Evolutionary conservation across 2,113 vertebrate genomes (phyloP).

Genomic region (Hippocampus mohnikei): DNA sequence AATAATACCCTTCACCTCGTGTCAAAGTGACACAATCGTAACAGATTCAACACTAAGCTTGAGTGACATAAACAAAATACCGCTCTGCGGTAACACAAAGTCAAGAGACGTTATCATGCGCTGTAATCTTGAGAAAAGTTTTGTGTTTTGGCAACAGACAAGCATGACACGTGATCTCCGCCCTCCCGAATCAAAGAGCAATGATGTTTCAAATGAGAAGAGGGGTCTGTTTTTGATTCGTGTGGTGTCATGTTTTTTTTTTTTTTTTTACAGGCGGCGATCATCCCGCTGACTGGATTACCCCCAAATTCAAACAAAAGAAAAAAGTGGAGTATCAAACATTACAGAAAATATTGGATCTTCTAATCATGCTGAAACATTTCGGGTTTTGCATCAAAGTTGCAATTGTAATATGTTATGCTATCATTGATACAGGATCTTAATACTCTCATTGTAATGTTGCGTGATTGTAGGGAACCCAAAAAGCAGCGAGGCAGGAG

Average conservation of each 20-base stretch:
- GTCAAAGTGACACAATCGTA: conserved; percentile 7
- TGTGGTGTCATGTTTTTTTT: conserved; percentile 55
- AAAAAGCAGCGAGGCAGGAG: too few species aligned
- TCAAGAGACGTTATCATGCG: conserved; percentile 56
- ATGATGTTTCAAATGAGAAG: conserved; percentile 49
- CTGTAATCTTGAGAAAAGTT: conserved; percentile 63
- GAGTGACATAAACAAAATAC: conserved; percentile 63
- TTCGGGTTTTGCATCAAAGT: conserved; percentile 13
- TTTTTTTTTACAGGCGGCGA: conserved; percentile 54
- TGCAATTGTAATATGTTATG: background rate
- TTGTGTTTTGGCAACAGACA: conserved; percentile 74
- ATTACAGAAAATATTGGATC: conserved; percentile 12
- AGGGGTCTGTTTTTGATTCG: conserved; percentile 56
- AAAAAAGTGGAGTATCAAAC: conserved; percentile 39
- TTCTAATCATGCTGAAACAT: background rate
- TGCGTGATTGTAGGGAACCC: too few species aligned
- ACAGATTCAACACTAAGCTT: conserved; percentile 55
- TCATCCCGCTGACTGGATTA: conserved; percentile 45
- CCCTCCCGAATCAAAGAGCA: conserved; percentile 57
- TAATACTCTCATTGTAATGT: too few species aligned
- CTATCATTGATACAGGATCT: background rate
- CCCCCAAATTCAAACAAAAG: conserved; percentile 9
- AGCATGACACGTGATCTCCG: conserved; percentile 65
- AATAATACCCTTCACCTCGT: background rate
- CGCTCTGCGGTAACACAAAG: conserved; percentile 61